These are phyloP conservation scores for Drosophila prolongata DNA, from an alignment of 2,888 invertebrate genomes.

Conservation along the genomic window DNA sequence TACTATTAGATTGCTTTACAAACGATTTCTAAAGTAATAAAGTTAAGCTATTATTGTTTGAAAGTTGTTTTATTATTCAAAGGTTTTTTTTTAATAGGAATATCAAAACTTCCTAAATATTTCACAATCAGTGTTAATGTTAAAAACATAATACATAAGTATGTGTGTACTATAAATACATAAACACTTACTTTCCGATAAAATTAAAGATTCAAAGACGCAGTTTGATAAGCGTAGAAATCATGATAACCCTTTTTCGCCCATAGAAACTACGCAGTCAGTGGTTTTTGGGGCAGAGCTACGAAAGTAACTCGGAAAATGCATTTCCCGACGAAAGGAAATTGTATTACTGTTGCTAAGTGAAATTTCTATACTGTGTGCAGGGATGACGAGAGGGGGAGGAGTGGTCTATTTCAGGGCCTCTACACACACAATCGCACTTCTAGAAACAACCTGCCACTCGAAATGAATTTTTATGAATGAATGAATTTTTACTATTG, in stretches of 20 bases:
- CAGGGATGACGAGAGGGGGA: neutral
- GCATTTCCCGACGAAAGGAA: conserved; percentile 18
- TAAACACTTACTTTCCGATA: neutral
- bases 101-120: conserved; percentile 2
- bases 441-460: conserved; percentile 63
- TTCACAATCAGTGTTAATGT: conserved; percentile 22
- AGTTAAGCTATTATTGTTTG: too few species aligned
- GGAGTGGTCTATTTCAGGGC: conserved; percentile 48
- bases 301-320: neutral
- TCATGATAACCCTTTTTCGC: too few species aligned
- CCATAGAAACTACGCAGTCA: conserved; percentile 10
- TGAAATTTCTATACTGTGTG: neutral
- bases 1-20: too few species aligned
- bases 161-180: too few species aligned
- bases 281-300: neutral
- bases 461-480: conserved; percentile 2
- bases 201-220: conserved; percentile 2
- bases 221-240: conserved; percentile 13
- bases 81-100: neutral
- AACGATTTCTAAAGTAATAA: too few species aligned
- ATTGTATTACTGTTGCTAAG: conserved; percentile 34
- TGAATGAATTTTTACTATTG: conserved; percentile 2
- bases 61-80: neutral
- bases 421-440: conserved; percentile 9
- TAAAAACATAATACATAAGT: neutral